A percentile compares a stretch with the other conserved stretches of the same genome.
phyloP scores from a whole-genome alignment of 2,888 invertebrate species.

The Meghimatium bilineatum region DNA sequence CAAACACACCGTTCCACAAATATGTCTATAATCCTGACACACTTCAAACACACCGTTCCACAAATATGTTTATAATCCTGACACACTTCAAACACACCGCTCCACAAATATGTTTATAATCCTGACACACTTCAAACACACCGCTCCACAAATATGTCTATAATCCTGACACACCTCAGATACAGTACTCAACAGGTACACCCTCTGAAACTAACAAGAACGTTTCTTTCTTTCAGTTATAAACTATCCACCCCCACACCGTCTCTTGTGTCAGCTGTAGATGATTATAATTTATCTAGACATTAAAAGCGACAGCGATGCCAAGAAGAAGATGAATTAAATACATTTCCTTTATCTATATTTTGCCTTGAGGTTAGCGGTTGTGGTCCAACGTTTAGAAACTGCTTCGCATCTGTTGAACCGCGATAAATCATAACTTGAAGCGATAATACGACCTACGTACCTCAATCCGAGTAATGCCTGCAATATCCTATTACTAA shows the following conservation, averaged over 20 bases:
- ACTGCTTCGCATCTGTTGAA: constrained; percentile 33
- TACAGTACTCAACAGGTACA: background rate
- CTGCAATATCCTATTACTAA: constrained; percentile 9
- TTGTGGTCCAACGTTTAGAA: background rate
- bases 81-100: no score
- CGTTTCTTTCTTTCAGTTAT: background rate
- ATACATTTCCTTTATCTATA: constrained; percentile 2
- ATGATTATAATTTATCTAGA: background rate
- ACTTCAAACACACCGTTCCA: no score
- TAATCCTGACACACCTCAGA: background rate
- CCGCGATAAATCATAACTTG: constrained; percentile 22
- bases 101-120: no score
- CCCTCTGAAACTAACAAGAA: background rate
- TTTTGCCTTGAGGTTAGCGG: background rate
- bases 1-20: no score
- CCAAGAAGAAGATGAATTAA: constrained; percentile 15
- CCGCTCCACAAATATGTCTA: no score
- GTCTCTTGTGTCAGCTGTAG: background rate
- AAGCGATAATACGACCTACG: constrained; percentile 10
- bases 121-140: no score
- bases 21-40: no score
- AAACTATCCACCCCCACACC: background rate
- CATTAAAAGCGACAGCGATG: background rate
- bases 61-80: no score
- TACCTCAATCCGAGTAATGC: background rate